phyloP scores from a whole-genome alignment of 2,113 vertebrate species.

The Okapia johnstoni region DNA sequence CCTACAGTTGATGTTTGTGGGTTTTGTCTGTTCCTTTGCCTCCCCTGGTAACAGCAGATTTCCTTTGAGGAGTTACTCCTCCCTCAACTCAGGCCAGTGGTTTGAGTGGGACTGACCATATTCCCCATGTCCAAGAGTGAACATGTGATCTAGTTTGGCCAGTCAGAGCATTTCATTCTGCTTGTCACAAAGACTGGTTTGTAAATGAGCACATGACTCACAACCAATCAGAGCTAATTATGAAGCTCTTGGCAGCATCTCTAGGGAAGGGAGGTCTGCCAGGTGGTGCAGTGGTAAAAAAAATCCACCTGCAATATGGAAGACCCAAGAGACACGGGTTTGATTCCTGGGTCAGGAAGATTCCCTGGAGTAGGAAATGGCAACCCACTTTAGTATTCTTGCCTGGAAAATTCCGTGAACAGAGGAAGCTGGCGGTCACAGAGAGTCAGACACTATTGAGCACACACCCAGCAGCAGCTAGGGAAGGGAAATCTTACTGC shows the following conservation, averaged over 20 bases:
- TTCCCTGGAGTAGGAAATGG: neutral
- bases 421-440: neutral
- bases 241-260: neutral
- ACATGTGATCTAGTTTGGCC: neutral
- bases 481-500: neutral
- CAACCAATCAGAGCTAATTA: neutral
- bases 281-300: neutral
- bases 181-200: neutral
- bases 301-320: neutral
- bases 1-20: neutral
- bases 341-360: neutral
- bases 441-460: neutral
- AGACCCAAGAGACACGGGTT: neutral
- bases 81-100: neutral
- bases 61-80: neutral
- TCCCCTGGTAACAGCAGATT: neutral
- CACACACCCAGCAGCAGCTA: neutral
- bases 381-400: neutral
- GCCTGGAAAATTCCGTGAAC: neutral
- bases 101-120: neutral
- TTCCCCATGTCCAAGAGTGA: neutral
- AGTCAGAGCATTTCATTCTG: neutral
- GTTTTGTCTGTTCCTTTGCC: neutral
- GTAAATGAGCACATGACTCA: neutral
- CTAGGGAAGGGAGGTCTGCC: neutral